Percentiles rank a stretch among this genome's conserved stretches.
phyloP scores from a whole-genome alignment of 2,888 invertebrate genomes.

The Octodonta nipae region DNA sequence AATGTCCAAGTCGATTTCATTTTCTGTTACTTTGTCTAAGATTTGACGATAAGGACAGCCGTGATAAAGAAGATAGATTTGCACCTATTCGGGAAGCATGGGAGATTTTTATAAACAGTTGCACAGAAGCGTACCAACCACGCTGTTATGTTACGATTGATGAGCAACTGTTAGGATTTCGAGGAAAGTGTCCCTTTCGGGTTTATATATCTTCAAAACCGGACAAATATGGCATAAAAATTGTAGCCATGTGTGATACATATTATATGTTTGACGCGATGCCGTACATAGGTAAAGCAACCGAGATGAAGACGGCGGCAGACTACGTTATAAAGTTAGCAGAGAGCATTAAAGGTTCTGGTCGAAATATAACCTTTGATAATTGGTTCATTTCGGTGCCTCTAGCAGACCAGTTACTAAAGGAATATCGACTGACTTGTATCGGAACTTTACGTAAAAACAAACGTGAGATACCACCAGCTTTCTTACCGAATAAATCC shows the following conservation, averaged over 20 bases:
- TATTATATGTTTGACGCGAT: background rate
- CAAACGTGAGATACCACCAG: background rate
- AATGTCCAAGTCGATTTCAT: no score
- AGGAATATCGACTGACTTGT: no score
- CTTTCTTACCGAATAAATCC: background rate
- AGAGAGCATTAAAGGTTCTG: background rate
- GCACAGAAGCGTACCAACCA: background rate
- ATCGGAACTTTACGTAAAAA: no score
- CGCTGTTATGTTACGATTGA: background rate
- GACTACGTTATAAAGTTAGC: background rate
- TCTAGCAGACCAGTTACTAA: no score
- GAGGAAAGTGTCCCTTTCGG: background rate
- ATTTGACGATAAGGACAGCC: background rate
- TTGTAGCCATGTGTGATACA: background rate
- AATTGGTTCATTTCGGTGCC: no score
- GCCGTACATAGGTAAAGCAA: background rate
- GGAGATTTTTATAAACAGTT: background rate
- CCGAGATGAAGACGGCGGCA: background rate
- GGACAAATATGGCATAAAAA: background rate
- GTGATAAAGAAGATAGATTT: background rate
- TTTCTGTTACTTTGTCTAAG: background rate
- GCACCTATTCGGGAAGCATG: background rate
- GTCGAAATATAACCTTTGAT: background rate
- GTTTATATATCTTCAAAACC: constrained; percentile 1
- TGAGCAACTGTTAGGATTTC: background rate